Evolutionary conservation across 2,113 vertebrate species (phyloP), one percentile per base, ranked within the genome.

Genomic region (Colossoma macropomum): DNA sequence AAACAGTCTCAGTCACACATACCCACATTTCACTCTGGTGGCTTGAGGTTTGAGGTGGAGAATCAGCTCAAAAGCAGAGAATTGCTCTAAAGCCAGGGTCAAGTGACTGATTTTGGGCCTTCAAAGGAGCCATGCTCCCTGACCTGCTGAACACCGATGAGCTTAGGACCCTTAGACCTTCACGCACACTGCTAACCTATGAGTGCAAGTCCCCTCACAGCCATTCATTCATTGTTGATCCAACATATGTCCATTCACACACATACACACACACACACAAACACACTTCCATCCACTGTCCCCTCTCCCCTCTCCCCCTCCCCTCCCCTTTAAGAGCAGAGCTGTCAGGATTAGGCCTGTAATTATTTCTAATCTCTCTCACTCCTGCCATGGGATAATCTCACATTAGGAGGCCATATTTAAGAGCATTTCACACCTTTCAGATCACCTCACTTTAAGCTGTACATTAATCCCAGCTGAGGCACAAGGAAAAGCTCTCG

Each of bases 311-410:
- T 15, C 17, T 28, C 34, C 19, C 17, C 23, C 74, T 32, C 19
- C n/a, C 62, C 41, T 38, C 19, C 17, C 45, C 56, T 82, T 78
- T 62, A 60, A 80, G 63, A 85, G 72, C 81, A 85, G 79, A 87
- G 77, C 84, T 85, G 83, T 83, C 85, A 87, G 86, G 87, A 89
- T 89, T 90, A 89, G 70, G 82, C 56, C 81, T 69, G 80, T 88
- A 89, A 90, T 89, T 87, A 89, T 88, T 89, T 88, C 87, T 89
- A 89, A 90, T 89, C 86, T 89, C 79, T 88, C 75, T 65, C 81
- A 84, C 85, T 87, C 66, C 71, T 52, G 28, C 74, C 34, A 76
- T 56, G 82, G 84, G 84, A 89, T 86, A 84, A 86, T 72, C 84
- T 75, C 54, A 81, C 82, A 88, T 88, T 85, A 88, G 70, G 59